Evolutionary conservation across 1,140 invertebrate species (phyloP), one percentile per base, ranked within the genome.

Genomic region (Drosophila kurseongensis): DNA sequence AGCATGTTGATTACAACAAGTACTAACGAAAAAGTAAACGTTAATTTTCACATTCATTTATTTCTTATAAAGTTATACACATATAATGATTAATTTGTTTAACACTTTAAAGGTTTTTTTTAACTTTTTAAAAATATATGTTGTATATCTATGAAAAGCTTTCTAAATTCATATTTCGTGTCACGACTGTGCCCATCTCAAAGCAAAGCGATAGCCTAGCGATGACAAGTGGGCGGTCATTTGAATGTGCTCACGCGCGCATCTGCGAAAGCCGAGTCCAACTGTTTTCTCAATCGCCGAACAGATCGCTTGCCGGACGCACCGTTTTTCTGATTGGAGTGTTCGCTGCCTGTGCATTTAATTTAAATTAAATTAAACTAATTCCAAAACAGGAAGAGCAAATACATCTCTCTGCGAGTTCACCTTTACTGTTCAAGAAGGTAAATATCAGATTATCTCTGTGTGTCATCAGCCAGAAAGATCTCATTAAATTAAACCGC

Each of bases 261-360:
- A 44, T 44, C 42, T 18, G 9, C 10, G 9, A n/a, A 23, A 35
- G n/a, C 38, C 40, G 38, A 44, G 10, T 6, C 14, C 7, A 58
- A 47, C 10, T 3, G 38, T 32, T 59, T 54, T 55, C 54, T 56
- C 44, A 63, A 57, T 55, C 32, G 52, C 51, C 27, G 59, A 35
- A 45, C n/a, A 58, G 56, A 58, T 59, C 56, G 56, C 40, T 32
- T 12, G 27, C 42, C 44, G 57, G 56, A 47, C 56, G 44, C 16
- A 48, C 50, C 18, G 55, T 60, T 51, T 52, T 51, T 52, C 65
- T 65, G 29, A 36, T 59, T 77, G 45, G 68, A 72, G 59, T 75
- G 55, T 78, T 75, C 54, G 69, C 14, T 63, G 76, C 84, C 84
- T 89, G 83, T 86, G 83, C 83, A 86, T 86, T 86, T 86, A 83